Evolutionary conservation across 2,113 vertebrate species (phyloP).

Genomic region (human): GRCh38 chr14:56097001-56097500

Average conservation of each 20-base stretch:
- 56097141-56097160: background rate
- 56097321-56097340: background rate
- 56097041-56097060: background rate
- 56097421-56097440: background rate
- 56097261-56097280: slow-evolving; percentile 7
- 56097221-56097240: background rate
- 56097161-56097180: background rate
- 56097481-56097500: background rate
- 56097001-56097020: background rate
- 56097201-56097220: background rate
- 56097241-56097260: background rate
- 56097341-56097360: slow-evolving; percentile 33
- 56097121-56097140: background rate
- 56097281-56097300: background rate
- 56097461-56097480: background rate
- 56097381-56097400: background rate
- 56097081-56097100: background rate
- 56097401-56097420: background rate
- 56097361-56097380: slow-evolving; percentile 25
- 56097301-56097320: background rate
- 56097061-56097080: slow-evolving; percentile 1
- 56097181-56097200: background rate
- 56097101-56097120: background rate
- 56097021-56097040: background rate
- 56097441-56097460: background rate